Base-by-base conservation (phyloP, 2,113 vertebrate genomes). In the Ifrita kowaldi region DNA sequence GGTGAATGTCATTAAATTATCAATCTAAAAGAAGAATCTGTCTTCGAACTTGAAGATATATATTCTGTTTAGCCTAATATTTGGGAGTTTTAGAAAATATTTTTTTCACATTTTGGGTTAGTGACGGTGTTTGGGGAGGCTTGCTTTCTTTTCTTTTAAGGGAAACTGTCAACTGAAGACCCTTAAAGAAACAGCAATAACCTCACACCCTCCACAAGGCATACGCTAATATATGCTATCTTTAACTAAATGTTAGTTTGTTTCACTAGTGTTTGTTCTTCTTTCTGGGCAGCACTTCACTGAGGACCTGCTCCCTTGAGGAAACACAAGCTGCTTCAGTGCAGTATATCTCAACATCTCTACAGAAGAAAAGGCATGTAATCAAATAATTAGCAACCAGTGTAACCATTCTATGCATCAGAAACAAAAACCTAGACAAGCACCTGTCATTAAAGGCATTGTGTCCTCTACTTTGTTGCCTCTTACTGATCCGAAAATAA, bases 371-470 rank as follows among this genome's bases (percentile, higher is more conserved):
- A 95, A 76, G 27, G 18, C 62, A 70, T 8, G 53, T 23, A 69
- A 76, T 90, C 73, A 97, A 95, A 78, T 68, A 93, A 95, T 81
- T 84, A 84, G 52, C 55, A 76, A 16, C 68, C 56, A 78, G 46
- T 4, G 2, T 26, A 86, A 81, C 57, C 2, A 1, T 60, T 77
- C 70, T 55, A 23, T 26, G 12, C 27, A 69, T 42, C 67, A 78
- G 23, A 69, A 67, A 79, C 73, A 84, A 71, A 95, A 90, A 24
- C 13, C 30, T 41, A 93, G 50, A 88, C 59, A 59, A 65, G 73
- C 64, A 65, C 35, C 4, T 35, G 53, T 50, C 60, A n/a, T 78
- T 84, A 70, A 88, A 95, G 89, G 65, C 42, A 63, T 24, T 70
- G 13, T 28, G 28, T 91, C 74, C 86, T 55, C 74, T 65, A 57